phyloP scores from a whole-genome alignment of 2,888 invertebrate genomes.

The Drosophila pullipes region DNA sequence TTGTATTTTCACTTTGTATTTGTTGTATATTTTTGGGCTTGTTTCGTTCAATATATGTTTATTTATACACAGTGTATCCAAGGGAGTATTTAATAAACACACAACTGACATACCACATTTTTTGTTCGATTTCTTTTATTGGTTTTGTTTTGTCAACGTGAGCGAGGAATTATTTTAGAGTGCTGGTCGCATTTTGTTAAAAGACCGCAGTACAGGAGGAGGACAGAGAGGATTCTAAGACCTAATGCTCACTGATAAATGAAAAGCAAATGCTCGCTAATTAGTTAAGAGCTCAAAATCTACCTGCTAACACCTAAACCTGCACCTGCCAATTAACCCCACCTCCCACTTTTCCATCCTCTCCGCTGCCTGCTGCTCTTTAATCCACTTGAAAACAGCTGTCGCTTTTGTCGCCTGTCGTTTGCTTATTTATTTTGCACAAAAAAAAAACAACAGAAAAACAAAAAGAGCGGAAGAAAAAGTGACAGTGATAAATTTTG shows the following conservation, averaged over 20 bases:
- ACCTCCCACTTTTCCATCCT: background rate
- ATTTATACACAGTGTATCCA: background rate
- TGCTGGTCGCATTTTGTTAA: conserved; percentile 16
- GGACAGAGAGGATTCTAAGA: conserved; percentile 6
- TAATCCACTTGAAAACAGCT: conserved; percentile 65
- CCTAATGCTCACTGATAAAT: conserved; percentile 38
- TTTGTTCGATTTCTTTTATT: background rate
- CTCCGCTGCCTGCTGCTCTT: background rate
- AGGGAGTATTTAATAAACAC: conserved; percentile 2
- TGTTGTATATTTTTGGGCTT: background rate
- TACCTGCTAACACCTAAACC: conserved; percentile 35
- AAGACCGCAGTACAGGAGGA: conserved; percentile 20
- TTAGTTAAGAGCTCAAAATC: conserved; percentile 51
- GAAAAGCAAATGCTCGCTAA: conserved; percentile 54
- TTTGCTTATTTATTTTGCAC: conserved; percentile 48
- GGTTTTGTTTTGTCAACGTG: background rate
- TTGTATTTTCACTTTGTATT: background rate
- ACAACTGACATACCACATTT: background rate
- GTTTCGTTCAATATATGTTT: background rate
- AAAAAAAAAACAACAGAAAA: background rate
- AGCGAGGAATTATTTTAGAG: conserved; percentile 26
- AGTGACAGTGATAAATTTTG: conserved; percentile 66
- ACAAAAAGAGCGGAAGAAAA: conserved; percentile 23
- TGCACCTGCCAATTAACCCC: background rate
- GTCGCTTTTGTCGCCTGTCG: conserved; percentile 43